Conservation (phyloP, 2,888 invertebrate species). For the Strigamia transsilvanica region DNA sequence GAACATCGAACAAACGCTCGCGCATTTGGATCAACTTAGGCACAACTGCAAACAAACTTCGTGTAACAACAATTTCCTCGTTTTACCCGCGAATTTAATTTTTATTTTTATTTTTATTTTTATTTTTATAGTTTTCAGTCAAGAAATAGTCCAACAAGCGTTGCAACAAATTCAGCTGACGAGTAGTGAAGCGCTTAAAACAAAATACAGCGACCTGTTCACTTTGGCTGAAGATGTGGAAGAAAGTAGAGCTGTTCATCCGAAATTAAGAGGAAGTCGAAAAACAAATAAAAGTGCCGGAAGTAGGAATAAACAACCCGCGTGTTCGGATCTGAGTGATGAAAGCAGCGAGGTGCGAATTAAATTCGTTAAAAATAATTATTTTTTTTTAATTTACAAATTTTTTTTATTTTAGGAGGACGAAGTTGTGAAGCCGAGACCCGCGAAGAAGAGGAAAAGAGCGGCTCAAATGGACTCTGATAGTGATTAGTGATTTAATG, state of each 20-base stretch:
- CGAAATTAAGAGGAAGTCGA: slow-evolving; percentile 59
- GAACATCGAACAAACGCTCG: slow-evolving; percentile 80
- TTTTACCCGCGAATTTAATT: neutral
- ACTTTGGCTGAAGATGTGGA: slow-evolving; percentile 85
- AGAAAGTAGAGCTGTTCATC: slow-evolving; percentile 66
- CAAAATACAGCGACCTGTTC: slow-evolving; percentile 89
- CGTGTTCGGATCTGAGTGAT: slow-evolving; percentile 75
- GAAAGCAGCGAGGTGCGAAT: slow-evolving; percentile 71
- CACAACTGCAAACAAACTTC: slow-evolving; percentile 65
- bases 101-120: neutral
- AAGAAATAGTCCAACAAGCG: slow-evolving; percentile 90
- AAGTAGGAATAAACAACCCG: slow-evolving; percentile 65
- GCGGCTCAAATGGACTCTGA: slow-evolving; percentile 77
- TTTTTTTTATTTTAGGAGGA: slow-evolving; percentile 71
- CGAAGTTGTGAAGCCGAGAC: slow-evolving; percentile 88
- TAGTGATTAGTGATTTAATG: slow-evolving; percentile 76
- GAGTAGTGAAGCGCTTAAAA: slow-evolving; percentile 87
- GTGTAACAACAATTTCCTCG: slow-evolving; percentile 59
- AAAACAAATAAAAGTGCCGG: slow-evolving; percentile 52
- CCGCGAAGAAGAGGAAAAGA: slow-evolving; percentile 90
- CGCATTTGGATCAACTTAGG: slow-evolving; percentile 90
- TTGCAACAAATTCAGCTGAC: slow-evolving; percentile 86
- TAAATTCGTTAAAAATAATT: neutral
- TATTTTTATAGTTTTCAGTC: slow-evolving; percentile 73
- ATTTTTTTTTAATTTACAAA: neutral